A percentile compares a stretch with the other conserved stretches of the same genome.
Conservation (phyloP, 2,797 vertebrate species). For the Podargus strigoides region DNA sequence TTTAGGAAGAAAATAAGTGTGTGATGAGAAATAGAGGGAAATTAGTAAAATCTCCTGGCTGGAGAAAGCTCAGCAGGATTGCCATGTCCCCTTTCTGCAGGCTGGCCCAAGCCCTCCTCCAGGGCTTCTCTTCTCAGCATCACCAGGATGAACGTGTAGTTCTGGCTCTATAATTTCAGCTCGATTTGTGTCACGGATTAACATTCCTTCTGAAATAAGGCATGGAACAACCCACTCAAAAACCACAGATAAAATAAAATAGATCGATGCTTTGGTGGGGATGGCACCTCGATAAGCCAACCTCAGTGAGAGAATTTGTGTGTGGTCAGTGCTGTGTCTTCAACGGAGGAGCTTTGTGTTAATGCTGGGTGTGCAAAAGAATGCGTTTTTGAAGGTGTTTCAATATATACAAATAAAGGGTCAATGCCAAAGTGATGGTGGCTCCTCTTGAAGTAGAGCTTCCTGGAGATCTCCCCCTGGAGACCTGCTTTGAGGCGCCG, state of each 20-base stretch:
- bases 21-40: neutral
- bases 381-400: fast-evolving
- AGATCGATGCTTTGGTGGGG: neutral
- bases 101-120: constrained; percentile 68
- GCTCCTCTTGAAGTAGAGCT: neutral
- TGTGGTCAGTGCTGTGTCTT: fast-evolving
- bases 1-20: constrained; percentile 77
- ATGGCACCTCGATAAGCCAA: neutral
- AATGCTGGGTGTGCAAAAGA: neutral
- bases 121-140: constrained; percentile 74
- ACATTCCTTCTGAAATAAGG: constrained; percentile 65
- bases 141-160: constrained; percentile 71
- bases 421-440: neutral
- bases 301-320: neutral
- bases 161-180: constrained; percentile 73
- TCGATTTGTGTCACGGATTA: neutral
- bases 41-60: neutral
- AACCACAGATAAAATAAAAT: neutral
- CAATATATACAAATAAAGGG: neutral
- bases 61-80: constrained; percentile 56
- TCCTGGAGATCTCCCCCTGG: neutral
- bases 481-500: neutral
- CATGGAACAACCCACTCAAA: neutral
- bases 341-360: neutral
- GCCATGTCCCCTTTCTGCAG: constrained; percentile 59